Evolutionary conservation across 2,888 invertebrate species (phyloP).

Genomic region (Diarsia brunnea): DNA sequence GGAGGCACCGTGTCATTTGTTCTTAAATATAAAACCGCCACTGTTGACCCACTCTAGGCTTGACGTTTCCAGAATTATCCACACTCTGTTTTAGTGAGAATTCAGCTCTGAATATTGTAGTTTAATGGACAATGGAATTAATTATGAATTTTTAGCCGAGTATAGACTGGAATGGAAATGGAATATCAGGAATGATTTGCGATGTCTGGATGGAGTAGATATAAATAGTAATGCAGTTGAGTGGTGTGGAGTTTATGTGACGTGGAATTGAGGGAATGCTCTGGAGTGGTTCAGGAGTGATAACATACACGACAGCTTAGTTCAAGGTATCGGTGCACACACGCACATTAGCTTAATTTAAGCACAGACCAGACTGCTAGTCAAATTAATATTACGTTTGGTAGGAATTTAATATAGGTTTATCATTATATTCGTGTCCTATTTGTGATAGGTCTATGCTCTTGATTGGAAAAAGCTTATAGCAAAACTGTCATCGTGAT

Average conservation of each 20-base stretch:
- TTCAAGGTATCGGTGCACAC: constrained; percentile 75
- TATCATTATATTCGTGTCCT: neutral
- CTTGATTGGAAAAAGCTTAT: neutral
- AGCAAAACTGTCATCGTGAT: neutral
- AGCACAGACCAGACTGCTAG: neutral
- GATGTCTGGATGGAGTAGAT: constrained; percentile 34
- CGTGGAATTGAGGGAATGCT: constrained; percentile 62
- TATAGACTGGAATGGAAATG: constrained; percentile 48
- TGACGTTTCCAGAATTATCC: constrained; percentile 82
- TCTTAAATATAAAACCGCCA: constrained; percentile 85
- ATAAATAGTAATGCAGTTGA: constrained; percentile 46
- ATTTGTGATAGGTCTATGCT: neutral
- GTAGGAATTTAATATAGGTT: neutral
- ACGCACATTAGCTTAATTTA: constrained; percentile 57
- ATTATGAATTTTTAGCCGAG: constrained; percentile 63
- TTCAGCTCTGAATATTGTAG: constrained; percentile 59
- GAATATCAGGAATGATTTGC: constrained; percentile 48
- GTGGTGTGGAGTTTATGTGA: constrained; percentile 66
- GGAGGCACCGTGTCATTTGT: constrained; percentile 83
- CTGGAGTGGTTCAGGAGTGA: constrained; percentile 54
- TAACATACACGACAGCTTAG: constrained; percentile 74
- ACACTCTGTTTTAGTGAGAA: constrained; percentile 69
- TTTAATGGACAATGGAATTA: constrained; percentile 69
- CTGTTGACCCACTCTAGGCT: constrained; percentile 81
- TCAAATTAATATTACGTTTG: constrained; percentile 4